These are phyloP conservation scores for Ischnus inquisitorius DNA, from an alignment of 2,888 invertebrate species.

Conservation along the genomic window DNA sequence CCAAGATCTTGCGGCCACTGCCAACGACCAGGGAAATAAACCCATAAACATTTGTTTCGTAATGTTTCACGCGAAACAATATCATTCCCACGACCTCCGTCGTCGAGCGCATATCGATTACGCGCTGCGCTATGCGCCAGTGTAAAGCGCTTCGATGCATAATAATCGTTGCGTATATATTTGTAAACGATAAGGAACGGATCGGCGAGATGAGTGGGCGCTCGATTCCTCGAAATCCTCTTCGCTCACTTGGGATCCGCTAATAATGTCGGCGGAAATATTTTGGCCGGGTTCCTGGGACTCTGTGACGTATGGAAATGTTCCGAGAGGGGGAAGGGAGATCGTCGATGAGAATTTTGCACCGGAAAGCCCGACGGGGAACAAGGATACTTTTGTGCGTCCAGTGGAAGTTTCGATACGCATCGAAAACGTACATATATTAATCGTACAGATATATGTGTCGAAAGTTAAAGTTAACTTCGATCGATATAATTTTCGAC, in stretches of 20 bases:
- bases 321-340: neutral
- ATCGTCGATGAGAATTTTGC: neutral
- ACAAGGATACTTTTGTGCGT: constrained; percentile 8
- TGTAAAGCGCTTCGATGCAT: neutral
- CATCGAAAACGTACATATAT: neutral
- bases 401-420: constrained; percentile 9
- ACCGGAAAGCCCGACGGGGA: constrained; percentile 1
- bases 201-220: constrained; percentile 1
- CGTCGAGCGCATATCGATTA: constrained; percentile 7
- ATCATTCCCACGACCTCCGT: constrained; percentile 2
- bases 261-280: neutral
- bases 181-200: constrained; percentile 1
- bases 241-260: neutral
- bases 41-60: neutral
- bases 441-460: constrained; percentile 5
- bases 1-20: neutral
- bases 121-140: neutral
- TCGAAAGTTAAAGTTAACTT: constrained; percentile 37
- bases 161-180: neutral
- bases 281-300: constrained; percentile 20
- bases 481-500: constrained; percentile 10
- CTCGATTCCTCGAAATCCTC: constrained; percentile 26
- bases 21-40: no score
- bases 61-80: constrained; percentile 8
- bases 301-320: neutral